Evolutionary conservation across 2,113 vertebrate genomes (phyloP).

Genomic region (Pandion haliaetus): DNA sequence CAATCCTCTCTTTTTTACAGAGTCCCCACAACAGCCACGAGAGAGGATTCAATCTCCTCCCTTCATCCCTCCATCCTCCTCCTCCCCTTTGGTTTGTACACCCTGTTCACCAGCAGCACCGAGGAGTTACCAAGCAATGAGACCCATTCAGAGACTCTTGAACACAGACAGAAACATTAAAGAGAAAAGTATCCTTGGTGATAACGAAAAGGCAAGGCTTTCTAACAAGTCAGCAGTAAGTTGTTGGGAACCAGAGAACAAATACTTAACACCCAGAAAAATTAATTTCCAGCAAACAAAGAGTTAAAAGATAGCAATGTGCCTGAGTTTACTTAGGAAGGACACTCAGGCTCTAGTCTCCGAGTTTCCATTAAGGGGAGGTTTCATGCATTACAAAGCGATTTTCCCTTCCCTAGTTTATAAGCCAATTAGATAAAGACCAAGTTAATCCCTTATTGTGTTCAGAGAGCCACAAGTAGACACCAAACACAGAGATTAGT

Average conservation of each 20-base stretch:
- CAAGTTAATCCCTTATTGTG: slow-evolving; percentile 51
- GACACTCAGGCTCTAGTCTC: not conserved
- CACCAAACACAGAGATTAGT: slow-evolving; percentile 49
- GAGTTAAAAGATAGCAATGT: not conserved
- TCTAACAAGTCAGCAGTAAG: rapidly evolving
- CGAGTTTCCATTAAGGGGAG: not conserved
- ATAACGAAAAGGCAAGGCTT: not conserved
- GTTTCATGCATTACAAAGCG: slow-evolving; percentile 36
- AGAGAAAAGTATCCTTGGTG: not conserved
- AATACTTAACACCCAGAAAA: not conserved
- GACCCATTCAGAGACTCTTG: not conserved
- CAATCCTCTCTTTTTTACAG: not conserved
- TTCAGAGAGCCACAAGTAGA: not conserved
- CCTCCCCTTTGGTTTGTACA: not conserved
- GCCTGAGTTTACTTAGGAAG: not conserved
- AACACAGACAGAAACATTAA: rapidly evolving
- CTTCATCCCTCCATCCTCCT: not conserved
- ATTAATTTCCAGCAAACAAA: not conserved
- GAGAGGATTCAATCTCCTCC: not conserved
- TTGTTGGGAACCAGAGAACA: not conserved
- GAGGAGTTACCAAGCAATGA: not conserved
- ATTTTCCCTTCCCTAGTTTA: slow-evolving; percentile 48
- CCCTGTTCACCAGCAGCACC: not conserved
- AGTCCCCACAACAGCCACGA: not conserved
- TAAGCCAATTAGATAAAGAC: slow-evolving; percentile 65